Evolutionary conservation across 35 echinoderm and acorn worm species (phyloP).

Genomic region (Diadema setosum): DNA sequence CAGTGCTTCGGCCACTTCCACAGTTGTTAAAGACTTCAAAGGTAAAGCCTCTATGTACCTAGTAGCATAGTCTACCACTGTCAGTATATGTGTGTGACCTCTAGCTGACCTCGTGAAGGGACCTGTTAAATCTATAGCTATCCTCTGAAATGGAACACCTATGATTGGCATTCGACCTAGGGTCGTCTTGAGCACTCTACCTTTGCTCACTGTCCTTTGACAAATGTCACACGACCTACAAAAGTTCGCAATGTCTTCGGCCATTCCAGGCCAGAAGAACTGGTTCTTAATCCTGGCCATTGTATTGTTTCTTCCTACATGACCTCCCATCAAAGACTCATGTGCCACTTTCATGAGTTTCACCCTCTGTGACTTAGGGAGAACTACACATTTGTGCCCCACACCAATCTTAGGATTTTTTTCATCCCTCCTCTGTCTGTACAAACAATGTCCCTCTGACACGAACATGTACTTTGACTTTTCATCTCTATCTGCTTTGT

Average conservation of each 20-base stretch:
- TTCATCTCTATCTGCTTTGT: not conserved
- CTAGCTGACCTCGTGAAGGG: slow-evolving; percentile 10
- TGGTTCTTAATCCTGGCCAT: slow-evolving; percentile 3
- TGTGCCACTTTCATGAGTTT: slow-evolving; percentile 16
- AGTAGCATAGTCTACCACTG: slow-evolving; percentile 61
- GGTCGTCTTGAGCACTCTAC: slow-evolving; percentile 27
- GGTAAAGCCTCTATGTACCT: slow-evolving; percentile 61
- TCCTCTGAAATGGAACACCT: slow-evolving; percentile 27
- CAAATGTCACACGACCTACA: slow-evolving; percentile 67
- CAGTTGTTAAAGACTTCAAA: slow-evolving; percentile 7
- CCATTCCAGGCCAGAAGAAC: slow-evolving; percentile 54
- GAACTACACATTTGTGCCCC: not conserved
- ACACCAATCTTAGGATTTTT: not conserved
- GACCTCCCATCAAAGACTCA: slow-evolving; percentile 12
- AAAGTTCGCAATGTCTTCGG: not conserved
- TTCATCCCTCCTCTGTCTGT: not conserved
- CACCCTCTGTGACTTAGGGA: not conserved
- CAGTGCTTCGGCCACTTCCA: slow-evolving; percentile 62
- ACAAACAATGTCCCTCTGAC: not conserved
- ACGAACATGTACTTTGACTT: not conserved
- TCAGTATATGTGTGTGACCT: not conserved
- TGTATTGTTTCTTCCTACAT: slow-evolving; percentile 36
- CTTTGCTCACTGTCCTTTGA: slow-evolving; percentile 40
- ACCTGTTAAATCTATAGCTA: slow-evolving; percentile 32
- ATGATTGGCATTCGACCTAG: slow-evolving; percentile 61